phyloP scores from a whole-genome alignment of 2,797 vertebrate genomes.

The Phrynocephalus vlangalii region DNA sequence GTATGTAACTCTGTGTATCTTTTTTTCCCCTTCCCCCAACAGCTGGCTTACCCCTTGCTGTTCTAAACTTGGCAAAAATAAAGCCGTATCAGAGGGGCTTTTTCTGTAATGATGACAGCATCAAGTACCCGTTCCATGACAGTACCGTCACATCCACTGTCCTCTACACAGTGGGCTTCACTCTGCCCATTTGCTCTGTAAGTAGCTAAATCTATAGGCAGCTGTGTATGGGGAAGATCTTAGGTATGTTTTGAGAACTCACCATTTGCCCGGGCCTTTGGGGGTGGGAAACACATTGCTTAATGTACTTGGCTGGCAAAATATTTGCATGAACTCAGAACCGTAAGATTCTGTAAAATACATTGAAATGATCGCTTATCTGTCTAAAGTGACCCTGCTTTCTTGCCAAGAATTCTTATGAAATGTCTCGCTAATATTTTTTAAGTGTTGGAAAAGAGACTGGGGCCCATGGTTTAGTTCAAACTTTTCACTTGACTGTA shows the following conservation, averaged over 20 bases:
- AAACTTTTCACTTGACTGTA: background rate
- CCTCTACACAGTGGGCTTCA: constrained; percentile 93
- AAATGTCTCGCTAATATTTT: background rate
- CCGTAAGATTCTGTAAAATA: background rate
- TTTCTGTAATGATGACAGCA: constrained; percentile 99
- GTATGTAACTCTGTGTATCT: constrained; percentile 70
- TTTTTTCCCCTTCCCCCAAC: constrained; percentile 84
- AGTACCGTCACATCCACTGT: constrained; percentile 92
- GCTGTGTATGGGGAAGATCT: constrained; percentile 67
- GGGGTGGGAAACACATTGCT: background rate
- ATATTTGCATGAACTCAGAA: background rate
- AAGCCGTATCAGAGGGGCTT: constrained; percentile 97
- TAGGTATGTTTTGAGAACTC: constrained; percentile 44
- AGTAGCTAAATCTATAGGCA: constrained; percentile 84
- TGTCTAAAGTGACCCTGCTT: background rate
- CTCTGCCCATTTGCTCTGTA: constrained; percentile 94
- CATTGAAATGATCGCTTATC: background rate
- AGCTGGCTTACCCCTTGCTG: constrained; percentile 94
- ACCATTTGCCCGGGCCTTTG: constrained; percentile 16
- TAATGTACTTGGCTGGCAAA: background rate
- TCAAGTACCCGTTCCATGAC: constrained; percentile 94
- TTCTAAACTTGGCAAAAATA: constrained; percentile 97
- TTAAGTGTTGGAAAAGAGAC: constrained; percentile 14
- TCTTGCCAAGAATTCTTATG: background rate
- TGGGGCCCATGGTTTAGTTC: background rate